phyloP scores from a whole-genome alignment of 2,113 vertebrate species.

The Eolophus roseicapilla region DNA sequence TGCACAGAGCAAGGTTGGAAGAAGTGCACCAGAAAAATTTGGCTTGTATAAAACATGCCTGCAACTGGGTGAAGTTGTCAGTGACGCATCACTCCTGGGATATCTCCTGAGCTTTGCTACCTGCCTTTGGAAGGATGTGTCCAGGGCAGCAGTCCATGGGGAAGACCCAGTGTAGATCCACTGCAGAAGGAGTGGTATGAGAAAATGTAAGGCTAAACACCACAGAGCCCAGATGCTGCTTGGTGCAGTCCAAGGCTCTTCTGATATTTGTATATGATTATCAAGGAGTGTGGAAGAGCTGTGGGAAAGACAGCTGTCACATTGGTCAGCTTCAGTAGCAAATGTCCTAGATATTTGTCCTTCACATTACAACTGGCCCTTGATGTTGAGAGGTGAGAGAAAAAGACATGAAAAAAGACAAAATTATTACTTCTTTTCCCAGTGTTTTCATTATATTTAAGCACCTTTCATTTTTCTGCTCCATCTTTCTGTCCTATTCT shows the following conservation, averaged over 20 bases:
- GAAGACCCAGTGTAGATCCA: not conserved
- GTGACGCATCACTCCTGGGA: not conserved
- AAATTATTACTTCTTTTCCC: not conserved
- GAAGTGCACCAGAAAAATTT: not conserved
- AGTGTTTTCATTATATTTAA: not conserved
- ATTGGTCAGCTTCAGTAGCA: not conserved
- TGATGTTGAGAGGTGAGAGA: not conserved
- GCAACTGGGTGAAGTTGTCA: not conserved
- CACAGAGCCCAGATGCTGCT: not conserved
- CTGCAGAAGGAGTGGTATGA: not conserved
- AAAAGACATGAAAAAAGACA: not conserved
- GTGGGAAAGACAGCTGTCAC: not conserved
- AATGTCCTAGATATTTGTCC: not conserved
- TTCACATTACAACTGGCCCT: not conserved
- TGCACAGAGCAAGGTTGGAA: not conserved
- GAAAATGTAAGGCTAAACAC: not conserved
- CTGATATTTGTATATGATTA: not conserved
- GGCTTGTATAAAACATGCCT: not conserved
- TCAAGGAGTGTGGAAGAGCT: not conserved
- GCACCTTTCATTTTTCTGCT: not conserved
- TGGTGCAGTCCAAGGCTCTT: rapidly evolving
- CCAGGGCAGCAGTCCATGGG: not conserved
- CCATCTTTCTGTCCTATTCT: not conserved
- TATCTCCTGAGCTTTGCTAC: not conserved
- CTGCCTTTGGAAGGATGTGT: not conserved